These are phyloP conservation scores for Bucorvus abyssinicus DNA, from an alignment of 2,797 vertebrate genomes.

Conservation along the genomic window DNA sequence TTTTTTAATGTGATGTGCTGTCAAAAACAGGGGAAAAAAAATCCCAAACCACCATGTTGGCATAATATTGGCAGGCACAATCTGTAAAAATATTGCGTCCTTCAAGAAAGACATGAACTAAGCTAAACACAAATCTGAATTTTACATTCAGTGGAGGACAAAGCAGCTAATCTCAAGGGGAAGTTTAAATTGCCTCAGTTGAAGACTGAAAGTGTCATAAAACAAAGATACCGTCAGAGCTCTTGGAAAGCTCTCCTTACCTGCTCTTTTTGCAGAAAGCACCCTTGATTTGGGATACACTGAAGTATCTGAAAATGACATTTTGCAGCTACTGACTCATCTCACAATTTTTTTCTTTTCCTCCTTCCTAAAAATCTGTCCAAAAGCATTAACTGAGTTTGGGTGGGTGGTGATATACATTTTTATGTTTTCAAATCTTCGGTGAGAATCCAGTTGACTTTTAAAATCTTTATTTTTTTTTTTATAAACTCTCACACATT, in stretches of 20 bases:
- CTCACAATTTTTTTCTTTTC: neutral
- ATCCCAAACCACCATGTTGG: neutral
- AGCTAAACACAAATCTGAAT: neutral
- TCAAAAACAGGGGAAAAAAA: neutral
- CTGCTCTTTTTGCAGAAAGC: neutral
- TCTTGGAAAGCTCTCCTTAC: neutral
- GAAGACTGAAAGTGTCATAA: neutral
- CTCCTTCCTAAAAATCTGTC: neutral
- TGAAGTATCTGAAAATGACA: neutral
- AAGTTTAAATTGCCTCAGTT: neutral
- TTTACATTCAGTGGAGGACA: neutral
- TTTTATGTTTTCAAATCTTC: neutral
- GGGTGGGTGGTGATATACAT: neutral
- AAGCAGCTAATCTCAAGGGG: neutral
- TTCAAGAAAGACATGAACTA: neutral
- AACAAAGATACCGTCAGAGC: neutral
- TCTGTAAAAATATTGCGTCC: neutral
- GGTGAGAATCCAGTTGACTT: constrained; percentile 69
- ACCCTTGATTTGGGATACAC: neutral
- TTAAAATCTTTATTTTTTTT: constrained; percentile 30
- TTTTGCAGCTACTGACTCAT: neutral
- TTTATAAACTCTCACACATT: neutral
- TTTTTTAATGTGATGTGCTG: neutral
- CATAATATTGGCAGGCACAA: neutral
- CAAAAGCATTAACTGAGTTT: neutral